Evolutionary conservation across 1,140 invertebrate species (phyloP).

Genomic region (Diabrotica virgifera): DNA sequence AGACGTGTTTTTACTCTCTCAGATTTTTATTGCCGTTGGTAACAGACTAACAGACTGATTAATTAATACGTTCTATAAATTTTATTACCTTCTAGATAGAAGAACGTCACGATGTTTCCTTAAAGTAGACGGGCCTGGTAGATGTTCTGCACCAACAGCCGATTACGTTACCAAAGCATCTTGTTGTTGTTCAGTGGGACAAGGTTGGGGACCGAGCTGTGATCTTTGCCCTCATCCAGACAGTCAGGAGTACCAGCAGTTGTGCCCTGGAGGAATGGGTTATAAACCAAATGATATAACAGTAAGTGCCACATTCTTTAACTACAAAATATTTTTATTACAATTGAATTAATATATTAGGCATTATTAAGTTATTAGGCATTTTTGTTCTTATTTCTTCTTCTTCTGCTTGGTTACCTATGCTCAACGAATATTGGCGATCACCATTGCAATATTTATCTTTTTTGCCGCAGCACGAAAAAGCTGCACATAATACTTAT

Average conservation of each 20-base stretch:
- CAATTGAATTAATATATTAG: no score
- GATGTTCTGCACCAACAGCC: conserved; percentile 54
- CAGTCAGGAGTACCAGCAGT: conserved; percentile 68
- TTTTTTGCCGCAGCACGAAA: no score
- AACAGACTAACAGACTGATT: no score
- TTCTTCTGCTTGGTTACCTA: no score
- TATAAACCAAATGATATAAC: conserved; percentile 80
- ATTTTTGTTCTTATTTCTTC: no score
- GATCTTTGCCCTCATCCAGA: conserved; percentile 72
- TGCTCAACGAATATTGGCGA: no score
- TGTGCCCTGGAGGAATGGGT: conserved; percentile 81
- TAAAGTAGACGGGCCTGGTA: conserved; percentile 52
- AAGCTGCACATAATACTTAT: no score
- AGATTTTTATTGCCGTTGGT: no score
- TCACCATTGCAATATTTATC: no score
- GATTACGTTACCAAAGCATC: conserved; percentile 73
- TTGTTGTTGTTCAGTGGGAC: conserved; percentile 84
- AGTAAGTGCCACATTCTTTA: conserved; percentile 48
- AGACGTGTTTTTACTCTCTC: no score
- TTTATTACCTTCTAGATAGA: conserved; percentile 59
- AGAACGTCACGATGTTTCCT: conserved; percentile 76
- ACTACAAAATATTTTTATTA: background rate
- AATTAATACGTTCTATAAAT: background rate
- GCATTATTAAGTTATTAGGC: no score
- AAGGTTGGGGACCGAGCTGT: conserved; percentile 80